Conservation (phyloP, 2,113 vertebrate species). For the Pluvialis apricaria region DNA sequence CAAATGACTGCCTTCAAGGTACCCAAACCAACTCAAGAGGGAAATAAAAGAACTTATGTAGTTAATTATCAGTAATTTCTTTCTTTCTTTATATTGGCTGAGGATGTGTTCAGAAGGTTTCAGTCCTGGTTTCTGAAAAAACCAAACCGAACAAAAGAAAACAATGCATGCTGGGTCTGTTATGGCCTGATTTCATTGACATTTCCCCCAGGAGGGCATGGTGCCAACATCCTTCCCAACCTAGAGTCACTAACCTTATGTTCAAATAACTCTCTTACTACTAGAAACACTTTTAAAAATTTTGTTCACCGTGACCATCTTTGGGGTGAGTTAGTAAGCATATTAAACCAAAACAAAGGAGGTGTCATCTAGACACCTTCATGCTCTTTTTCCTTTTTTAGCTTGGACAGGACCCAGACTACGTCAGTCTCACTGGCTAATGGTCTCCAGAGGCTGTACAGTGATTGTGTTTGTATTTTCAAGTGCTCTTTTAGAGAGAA, state of each 20-base stretch:
- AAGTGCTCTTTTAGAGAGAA: background rate
- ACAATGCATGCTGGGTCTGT: background rate
- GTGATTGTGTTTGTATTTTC: background rate
- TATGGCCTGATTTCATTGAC: background rate
- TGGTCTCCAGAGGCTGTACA: background rate
- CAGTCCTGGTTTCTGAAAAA: background rate
- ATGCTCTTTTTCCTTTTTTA: background rate
- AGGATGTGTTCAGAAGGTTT: background rate
- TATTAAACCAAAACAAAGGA: background rate
- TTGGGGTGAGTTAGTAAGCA: background rate
- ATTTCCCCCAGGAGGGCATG: background rate
- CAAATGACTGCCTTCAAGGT: background rate
- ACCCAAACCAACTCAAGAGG: background rate
- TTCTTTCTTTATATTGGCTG: background rate
- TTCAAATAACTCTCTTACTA: background rate
- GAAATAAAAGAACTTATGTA: background rate
- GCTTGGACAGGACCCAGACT: background rate
- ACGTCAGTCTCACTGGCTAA: fast-evolving
- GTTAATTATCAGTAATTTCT: background rate
- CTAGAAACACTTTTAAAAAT: background rate
- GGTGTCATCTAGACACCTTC: background rate
- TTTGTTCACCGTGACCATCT: background rate
- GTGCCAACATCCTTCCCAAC: background rate
- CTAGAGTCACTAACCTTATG: background rate
- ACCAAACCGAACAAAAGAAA: background rate